Evolutionary conservation across 2,888 invertebrate species (phyloP).

Genomic region (Tenthredo scrophulariae): DNA sequence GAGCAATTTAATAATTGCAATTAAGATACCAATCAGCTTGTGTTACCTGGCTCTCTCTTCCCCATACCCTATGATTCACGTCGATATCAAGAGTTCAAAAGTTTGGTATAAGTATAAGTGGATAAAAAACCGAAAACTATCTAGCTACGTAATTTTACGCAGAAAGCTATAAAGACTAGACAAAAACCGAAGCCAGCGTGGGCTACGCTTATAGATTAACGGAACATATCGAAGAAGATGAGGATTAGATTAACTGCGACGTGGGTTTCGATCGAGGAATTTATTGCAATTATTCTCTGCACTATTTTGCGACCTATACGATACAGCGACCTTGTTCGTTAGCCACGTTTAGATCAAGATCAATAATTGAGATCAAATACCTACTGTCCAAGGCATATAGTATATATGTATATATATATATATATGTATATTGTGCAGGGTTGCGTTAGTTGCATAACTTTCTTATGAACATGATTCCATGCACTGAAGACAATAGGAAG

Average conservation of each 20-base stretch:
- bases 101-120: constrained; percentile 38
- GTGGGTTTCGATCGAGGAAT: neutral
- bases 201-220: constrained; percentile 24
- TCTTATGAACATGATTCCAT: neutral
- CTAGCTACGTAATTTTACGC: constrained; percentile 22
- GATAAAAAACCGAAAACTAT: neutral
- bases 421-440: neutral
- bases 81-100: constrained; percentile 24
- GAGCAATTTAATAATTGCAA: constrained; percentile 54
- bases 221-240: constrained; percentile 15
- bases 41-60: neutral
- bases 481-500: constrained; percentile 20
- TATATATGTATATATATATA: neutral
- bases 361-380: constrained; percentile 40
- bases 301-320: neutral
- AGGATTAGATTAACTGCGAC: neutral
- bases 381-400: constrained; percentile 16
- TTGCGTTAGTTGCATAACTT: constrained; percentile 13
- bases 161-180: neutral
- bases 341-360: constrained; percentile 32
- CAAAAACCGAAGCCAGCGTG: constrained; percentile 8
- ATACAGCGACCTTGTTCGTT: constrained; percentile 26
- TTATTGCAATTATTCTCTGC: neutral
- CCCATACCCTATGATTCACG: constrained; percentile 36
- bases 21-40: constrained; percentile 51